A percentile compares a stretch with the other conserved stretches of the same genome.
Conservation (phyloP, 2,888 invertebrate genomes). For the Acronicta aceris region DNA sequence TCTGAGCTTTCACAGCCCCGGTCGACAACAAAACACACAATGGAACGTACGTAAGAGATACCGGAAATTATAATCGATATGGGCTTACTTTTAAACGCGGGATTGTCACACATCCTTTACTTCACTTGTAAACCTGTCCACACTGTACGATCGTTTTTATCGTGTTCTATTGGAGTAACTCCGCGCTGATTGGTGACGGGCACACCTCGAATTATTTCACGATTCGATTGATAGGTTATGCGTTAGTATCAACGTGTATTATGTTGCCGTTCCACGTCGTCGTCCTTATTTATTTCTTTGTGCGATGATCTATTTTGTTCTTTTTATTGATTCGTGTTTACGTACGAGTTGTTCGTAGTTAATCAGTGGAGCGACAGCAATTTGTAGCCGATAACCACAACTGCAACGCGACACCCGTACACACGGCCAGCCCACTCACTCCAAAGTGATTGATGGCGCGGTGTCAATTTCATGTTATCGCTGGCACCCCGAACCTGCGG, state of each 20-base stretch:
- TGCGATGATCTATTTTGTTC: conserved; percentile 62
- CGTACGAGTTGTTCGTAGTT: conserved; percentile 68
- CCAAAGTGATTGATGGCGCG: conserved; percentile 80
- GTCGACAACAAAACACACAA: conserved; percentile 73
- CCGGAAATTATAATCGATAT: conserved; percentile 84
- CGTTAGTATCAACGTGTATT: no score
- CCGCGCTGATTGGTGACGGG: conserved; percentile 47
- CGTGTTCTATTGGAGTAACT: conserved; percentile 58
- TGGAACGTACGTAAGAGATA: conserved; percentile 75
- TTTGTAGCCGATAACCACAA: conserved; percentile 85
- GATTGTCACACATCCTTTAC: conserved; percentile 70
- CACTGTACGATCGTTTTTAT: conserved; percentile 44
- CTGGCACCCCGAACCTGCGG: conserved; percentile 69
- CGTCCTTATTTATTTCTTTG: conserved; percentile 55
- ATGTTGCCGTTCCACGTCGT: conserved; percentile 60
- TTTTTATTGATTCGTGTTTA: conserved; percentile 60
- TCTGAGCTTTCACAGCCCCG: conserved; percentile 65
- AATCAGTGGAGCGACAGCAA: conserved; percentile 80
- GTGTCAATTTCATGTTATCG: conserved; percentile 83
- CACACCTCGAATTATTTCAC: conserved; percentile 54
- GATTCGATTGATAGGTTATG: conserved; percentile 46
- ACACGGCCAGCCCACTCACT: conserved; percentile 76
- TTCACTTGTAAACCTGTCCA: conserved; percentile 64
- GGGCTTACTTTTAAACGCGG: conserved; percentile 72
- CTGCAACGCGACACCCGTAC: conserved; percentile 78